Evolutionary conservation across 2,113 vertebrate species (phyloP).

Genomic region (Stercorarius parasiticus): DNA sequence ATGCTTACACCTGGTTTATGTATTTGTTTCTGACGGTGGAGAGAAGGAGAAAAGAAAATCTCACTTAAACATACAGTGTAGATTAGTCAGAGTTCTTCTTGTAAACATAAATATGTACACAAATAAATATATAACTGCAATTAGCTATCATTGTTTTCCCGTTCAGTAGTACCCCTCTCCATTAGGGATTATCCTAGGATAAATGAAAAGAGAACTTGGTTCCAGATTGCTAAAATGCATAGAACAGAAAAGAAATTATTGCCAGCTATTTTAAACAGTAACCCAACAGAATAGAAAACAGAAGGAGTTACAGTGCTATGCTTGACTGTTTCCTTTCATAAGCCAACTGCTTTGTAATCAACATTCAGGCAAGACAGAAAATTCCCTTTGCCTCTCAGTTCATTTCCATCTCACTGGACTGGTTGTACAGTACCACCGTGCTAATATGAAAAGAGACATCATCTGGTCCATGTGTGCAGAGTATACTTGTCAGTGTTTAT

Average conservation of each 20-base stretch:
- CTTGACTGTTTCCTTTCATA: not conserved
- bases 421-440: not conserved
- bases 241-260: not conserved
- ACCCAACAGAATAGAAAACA: not conserved
- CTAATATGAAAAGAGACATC: constrained; percentile 16
- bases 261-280: not conserved
- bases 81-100: not conserved
- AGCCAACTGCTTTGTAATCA: not conserved
- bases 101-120: not conserved
- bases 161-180: not conserved
- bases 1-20: not conserved
- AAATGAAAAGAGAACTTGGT: not conserved
- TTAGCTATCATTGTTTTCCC: not conserved
- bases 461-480: not conserved
- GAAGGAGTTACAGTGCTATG: not conserved
- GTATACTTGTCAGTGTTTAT: constrained; percentile 33
- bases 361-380: not conserved
- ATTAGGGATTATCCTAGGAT: not conserved
- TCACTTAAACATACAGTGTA: not conserved
- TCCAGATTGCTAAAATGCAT: not conserved
- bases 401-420: not conserved
- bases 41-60: not conserved
- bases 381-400: not conserved
- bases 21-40: not conserved
- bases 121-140: not conserved